Percentiles rank a stretch among this genome's conserved stretches.
Conservation (phyloP, 2,797 vertebrate species). For the Jordanella pulchra region DNA sequence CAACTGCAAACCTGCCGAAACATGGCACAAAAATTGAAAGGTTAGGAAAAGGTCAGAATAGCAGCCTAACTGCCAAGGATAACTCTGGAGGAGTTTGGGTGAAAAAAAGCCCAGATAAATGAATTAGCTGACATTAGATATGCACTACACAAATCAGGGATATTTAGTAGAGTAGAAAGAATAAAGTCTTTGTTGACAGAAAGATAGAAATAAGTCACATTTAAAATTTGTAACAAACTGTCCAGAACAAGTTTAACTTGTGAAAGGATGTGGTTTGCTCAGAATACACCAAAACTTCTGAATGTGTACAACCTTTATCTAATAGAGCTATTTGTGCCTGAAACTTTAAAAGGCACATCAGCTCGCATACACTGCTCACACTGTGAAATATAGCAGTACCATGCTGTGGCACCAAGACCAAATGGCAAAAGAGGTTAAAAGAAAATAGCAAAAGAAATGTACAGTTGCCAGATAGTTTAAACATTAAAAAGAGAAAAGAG, state of each 20-base stretch:
- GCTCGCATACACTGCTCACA: background rate
- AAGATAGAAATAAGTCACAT: background rate
- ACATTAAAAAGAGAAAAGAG: background rate
- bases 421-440: slow-evolving; percentile 1
- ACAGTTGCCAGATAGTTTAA: background rate
- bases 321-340: background rate
- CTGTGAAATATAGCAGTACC: background rate
- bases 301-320: background rate
- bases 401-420: background rate
- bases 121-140: background rate
- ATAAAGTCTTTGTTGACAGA: background rate
- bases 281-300: background rate
- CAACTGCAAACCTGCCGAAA: background rate
- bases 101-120: background rate
- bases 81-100: background rate
- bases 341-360: too few relatives aligned
- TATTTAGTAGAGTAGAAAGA: background rate
- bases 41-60: background rate
- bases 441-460: background rate
- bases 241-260: background rate
- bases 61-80: background rate
- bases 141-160: background rate
- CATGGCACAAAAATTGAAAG: background rate
- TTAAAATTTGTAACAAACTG: too few relatives aligned
- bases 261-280: background rate